These are phyloP conservation scores for Agonopterix heracliana DNA, from an alignment of 2,888 invertebrate species.

Conservation along the genomic window DNA sequence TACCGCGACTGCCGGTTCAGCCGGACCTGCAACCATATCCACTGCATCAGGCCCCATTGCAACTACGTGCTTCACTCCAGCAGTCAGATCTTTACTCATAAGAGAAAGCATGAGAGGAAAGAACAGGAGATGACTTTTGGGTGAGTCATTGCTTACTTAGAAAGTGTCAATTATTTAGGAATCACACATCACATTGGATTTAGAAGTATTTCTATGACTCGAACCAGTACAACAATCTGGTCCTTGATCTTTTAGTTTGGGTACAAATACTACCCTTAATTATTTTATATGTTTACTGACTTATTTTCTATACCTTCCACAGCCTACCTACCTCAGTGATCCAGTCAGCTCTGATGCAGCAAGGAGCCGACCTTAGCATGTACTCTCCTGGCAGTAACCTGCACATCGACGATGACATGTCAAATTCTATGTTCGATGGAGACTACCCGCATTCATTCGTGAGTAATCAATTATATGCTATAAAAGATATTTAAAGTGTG, in stretches of 20 bases:
- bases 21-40: slow-evolving; percentile 97
- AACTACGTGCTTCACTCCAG: slow-evolving; percentile 97
- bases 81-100: slow-evolving; percentile 97
- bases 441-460: slow-evolving; percentile 60
- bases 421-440: slow-evolving; percentile 54
- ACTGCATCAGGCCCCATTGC: slow-evolving; percentile 96
- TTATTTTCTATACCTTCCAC: slow-evolving; percentile 13
- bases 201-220: too few relatives aligned
- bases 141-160: slow-evolving; percentile 55
- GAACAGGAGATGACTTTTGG: slow-evolving; percentile 93
- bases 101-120: slow-evolving; percentile 96
- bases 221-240: too few relatives aligned
- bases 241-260: too few relatives aligned
- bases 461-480: slow-evolving; percentile 29
- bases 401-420: slow-evolving; percentile 63
- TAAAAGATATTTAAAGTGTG: not conserved
- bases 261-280: too few relatives aligned
- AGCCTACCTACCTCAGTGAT: slow-evolving; percentile 67
- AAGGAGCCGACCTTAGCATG: slow-evolving; percentile 64
- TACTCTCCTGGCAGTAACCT: slow-evolving; percentile 63
- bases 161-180: not conserved
- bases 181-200: too few relatives aligned
- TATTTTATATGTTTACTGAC: too few relatives aligned
- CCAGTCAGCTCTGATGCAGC: slow-evolving; percentile 65
- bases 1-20: slow-evolving; percentile 96